Conservation (phyloP, 2,888 invertebrate species). For the Isotomurus palustris region DNA sequence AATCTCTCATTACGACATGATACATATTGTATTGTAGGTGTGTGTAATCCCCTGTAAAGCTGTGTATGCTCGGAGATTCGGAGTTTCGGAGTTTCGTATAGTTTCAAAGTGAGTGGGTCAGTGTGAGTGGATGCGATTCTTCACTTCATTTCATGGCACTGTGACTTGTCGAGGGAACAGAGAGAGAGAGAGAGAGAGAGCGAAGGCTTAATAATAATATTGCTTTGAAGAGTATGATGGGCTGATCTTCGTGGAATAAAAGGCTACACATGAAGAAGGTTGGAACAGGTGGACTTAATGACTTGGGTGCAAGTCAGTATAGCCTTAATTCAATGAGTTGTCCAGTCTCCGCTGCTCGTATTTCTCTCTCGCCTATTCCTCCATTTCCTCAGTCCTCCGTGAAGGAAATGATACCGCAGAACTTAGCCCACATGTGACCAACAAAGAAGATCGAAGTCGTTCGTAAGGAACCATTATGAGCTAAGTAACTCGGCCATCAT, state of each 20-base stretch:
- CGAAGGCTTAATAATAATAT: background rate
- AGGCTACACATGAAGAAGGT: constrained; percentile 10
- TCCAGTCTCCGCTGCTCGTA: constrained; percentile 4
- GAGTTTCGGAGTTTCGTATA: no score
- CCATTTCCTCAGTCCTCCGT: constrained; percentile 14
- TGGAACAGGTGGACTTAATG: constrained; percentile 47
- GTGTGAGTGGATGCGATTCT: background rate
- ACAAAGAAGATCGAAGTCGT: constrained; percentile 19
- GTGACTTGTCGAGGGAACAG: no score
- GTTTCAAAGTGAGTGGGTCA: no score
- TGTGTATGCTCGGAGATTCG: no score
- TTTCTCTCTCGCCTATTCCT: constrained; percentile 17
- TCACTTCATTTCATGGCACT: background rate
- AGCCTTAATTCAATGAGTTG: background rate
- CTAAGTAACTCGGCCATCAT: constrained; percentile 41
- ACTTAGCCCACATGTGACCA: constrained; percentile 34
- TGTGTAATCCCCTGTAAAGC: no score
- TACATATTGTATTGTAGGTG: no score
- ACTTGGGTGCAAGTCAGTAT: constrained; percentile 25
- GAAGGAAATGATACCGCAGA: constrained; percentile 38
- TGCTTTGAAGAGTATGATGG: constrained; percentile 8
- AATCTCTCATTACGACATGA: no score
- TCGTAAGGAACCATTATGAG: constrained; percentile 39
- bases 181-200: no score
- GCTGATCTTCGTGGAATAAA: constrained; percentile 14